Evolutionary conservation across 2,888 invertebrate genomes (phyloP).

Genomic region (Lepidochrysops patricia): DNA sequence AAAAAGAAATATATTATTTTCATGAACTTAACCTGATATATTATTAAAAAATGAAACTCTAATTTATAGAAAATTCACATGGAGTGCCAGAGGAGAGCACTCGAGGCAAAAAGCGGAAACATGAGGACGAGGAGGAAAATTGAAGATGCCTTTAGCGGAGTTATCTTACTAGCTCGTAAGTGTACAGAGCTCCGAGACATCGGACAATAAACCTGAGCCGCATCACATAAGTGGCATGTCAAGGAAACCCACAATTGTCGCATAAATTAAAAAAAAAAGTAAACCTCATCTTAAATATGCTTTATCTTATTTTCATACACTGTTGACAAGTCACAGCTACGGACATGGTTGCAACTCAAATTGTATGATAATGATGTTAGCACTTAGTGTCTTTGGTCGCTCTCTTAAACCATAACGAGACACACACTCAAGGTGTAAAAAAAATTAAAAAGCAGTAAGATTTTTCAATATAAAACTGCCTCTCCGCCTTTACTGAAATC

Average conservation of each 20-base stretch:
- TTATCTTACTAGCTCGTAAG: slow-evolving; percentile 71
- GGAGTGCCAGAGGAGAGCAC: slow-evolving; percentile 68
- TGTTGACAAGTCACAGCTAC: too few species aligned
- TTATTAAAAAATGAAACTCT: too few species aligned
- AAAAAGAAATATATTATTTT: not conserved
- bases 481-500: not conserved
- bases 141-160: slow-evolving; percentile 69
- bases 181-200: slow-evolving; percentile 69
- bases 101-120: slow-evolving; percentile 77
- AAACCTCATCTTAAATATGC: too few species aligned
- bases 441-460: not conserved
- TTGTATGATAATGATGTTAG: not conserved
- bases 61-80: slow-evolving; percentile 58
- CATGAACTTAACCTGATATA: not conserved
- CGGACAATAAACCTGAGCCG: slow-evolving; percentile 60
- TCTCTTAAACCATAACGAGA: not conserved
- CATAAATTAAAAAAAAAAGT: not conserved
- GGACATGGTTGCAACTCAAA: not conserved
- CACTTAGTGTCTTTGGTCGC: not conserved
- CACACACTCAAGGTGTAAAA: too few species aligned
- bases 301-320: too few species aligned
- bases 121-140: slow-evolving; percentile 72
- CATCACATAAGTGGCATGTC: slow-evolving; percentile 10
- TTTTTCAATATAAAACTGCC: not conserved
- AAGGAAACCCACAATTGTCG: not conserved